phyloP scores from a whole-genome alignment of 2,888 invertebrate species.

The Caenorhabditis virilis region DNA sequence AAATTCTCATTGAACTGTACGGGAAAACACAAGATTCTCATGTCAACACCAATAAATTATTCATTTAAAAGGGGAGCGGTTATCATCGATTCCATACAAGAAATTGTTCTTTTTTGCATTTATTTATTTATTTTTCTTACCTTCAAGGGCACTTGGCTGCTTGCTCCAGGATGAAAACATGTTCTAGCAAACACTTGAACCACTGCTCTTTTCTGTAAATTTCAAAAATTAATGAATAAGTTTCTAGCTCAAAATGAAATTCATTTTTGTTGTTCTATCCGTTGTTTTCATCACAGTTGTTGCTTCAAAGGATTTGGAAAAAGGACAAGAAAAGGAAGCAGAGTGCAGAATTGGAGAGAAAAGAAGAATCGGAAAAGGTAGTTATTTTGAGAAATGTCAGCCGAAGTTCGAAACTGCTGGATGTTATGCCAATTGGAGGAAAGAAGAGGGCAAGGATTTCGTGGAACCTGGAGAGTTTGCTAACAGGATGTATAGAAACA shows the following conservation, averaged over 20 bases:
- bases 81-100: not conserved
- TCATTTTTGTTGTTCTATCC: not conserved
- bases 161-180: constrained; percentile 52
- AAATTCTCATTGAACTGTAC: no score
- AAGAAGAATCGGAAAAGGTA: constrained; percentile 29
- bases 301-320: not conserved
- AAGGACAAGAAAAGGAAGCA: not conserved
- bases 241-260: not conserved
- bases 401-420: constrained; percentile 29
- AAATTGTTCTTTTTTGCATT: not conserved
- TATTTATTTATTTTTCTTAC: constrained; percentile 16
- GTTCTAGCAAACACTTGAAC: constrained; percentile 34
- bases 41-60: no score
- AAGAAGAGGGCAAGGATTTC: constrained; percentile 14
- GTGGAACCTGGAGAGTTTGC: constrained; percentile 14
- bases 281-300: constrained; percentile 8
- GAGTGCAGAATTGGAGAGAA: constrained; percentile 20
- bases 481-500: constrained; percentile 27
- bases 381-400: constrained; percentile 33
- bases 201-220: constrained; percentile 41
- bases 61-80: not conserved
- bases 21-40: no score
- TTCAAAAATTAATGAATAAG: no score
- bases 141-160: constrained; percentile 47
- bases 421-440: constrained; percentile 31